phyloP scores from a whole-genome alignment of 37 sponge, comb jelly and placozoan species.

The Aplysina aerophoba region DNA sequence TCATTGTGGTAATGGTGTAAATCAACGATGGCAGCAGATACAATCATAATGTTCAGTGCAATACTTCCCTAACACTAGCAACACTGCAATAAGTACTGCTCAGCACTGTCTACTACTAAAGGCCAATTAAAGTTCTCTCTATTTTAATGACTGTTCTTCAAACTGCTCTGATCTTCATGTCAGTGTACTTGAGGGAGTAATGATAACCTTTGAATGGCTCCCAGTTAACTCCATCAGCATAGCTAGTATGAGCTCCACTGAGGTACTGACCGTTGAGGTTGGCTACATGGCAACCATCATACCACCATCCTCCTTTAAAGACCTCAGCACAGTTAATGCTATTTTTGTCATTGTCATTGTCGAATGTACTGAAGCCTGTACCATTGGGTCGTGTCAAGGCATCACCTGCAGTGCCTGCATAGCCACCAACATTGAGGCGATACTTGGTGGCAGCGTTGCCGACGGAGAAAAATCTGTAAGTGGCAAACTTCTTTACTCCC shows the following conservation, averaged over 20 bases:
- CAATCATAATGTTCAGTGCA: too few species aligned
- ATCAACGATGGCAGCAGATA: too few species aligned
- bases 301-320: conserved; percentile 4
- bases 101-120: too few species aligned
- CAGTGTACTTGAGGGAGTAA: neutral
- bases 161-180: neutral
- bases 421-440: neutral
- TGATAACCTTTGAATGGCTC: neutral
- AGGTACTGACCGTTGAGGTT: conserved; percentile 4
- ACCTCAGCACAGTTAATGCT: neutral
- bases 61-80: too few species aligned
- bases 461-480: too few species aligned
- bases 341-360: neutral
- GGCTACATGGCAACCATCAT: neutral
- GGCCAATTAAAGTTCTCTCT: too few species aligned
- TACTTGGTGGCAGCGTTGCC: neutral
- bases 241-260: neutral
- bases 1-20: too few species aligned
- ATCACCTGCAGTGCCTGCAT: neutral
- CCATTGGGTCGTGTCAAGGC: neutral
- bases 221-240: conserved; percentile 12
- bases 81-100: too few species aligned
- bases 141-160: too few species aligned
- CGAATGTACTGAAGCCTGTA: neutral
- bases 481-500: too few species aligned